Percentiles rank a stretch among this genome's conserved stretches.
Evolutionary conservation across 2,888 invertebrate species (phyloP).

Genomic region (Phragmatobia fuliginosa): DNA sequence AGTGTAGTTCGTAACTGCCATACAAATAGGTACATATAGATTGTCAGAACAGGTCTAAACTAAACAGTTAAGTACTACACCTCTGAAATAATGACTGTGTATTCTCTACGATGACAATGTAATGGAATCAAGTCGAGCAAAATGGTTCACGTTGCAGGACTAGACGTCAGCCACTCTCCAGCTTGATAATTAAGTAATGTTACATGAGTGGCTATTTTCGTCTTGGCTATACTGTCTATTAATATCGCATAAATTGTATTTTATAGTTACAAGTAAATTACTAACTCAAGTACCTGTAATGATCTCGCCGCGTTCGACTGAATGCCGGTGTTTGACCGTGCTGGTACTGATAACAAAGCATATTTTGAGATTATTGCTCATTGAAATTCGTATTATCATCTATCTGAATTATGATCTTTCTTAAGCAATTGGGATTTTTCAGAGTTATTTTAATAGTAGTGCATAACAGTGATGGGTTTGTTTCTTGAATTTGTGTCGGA

Average conservation of each 20-base stretch:
- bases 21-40: conserved; percentile 21
- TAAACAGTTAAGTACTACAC: conserved; percentile 53
- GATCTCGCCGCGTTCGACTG: conserved; percentile 56
- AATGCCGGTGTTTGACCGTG: conserved; percentile 42
- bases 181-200: conserved; percentile 67
- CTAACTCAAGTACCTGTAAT: conserved; percentile 74
- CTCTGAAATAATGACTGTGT: conserved; percentile 62
- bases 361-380: conserved; percentile 70
- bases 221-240: conserved; percentile 69
- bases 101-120: conserved; percentile 71
- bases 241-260: conserved; percentile 74
- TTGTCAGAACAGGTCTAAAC: conserved; percentile 30
- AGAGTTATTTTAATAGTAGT: not conserved
- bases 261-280: conserved; percentile 72
- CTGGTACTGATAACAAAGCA: conserved; percentile 58
- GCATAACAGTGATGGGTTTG: conserved; percentile 12
- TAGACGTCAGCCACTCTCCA: conserved; percentile 39
- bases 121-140: conserved; percentile 69
- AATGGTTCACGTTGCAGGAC: conserved; percentile 56
- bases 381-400: conserved; percentile 55
- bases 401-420: conserved; percentile 47
- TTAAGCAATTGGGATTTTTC: conserved; percentile 2
- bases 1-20: conserved; percentile 6
- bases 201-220: conserved; percentile 70
- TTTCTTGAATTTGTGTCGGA: conserved; percentile 20